Evolutionary conservation across 2,888 invertebrate species (phyloP).

Genomic region (Drosophila antonietae): DNA sequence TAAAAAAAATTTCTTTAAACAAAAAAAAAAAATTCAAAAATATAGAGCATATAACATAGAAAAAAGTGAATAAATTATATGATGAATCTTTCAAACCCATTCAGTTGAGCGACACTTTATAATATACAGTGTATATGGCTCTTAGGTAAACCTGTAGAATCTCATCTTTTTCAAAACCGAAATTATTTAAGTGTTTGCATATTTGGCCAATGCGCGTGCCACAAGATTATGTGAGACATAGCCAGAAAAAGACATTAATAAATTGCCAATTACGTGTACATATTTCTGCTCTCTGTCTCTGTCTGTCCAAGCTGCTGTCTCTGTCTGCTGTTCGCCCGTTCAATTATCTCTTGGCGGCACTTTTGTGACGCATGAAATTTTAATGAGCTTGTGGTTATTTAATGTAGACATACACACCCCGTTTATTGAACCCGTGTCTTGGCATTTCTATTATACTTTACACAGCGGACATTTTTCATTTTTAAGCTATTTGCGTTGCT

Average conservation of each 20-base stretch:
- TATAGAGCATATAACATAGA: too few species aligned
- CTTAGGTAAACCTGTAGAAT: not conserved
- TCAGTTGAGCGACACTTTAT: too few species aligned
- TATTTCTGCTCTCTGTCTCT: not conserved
- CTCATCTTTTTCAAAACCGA: not conserved
- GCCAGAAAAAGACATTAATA: constrained; percentile 1
- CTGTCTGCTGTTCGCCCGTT: not conserved
- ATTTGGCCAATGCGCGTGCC: constrained; percentile 18
- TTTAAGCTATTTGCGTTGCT: not conserved
- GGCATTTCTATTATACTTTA: constrained; percentile 36
- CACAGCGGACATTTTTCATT: not conserved
- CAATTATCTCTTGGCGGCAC: constrained; percentile 5
- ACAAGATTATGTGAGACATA: not conserved
- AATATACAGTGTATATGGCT: not conserved
- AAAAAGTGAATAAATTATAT: too few species aligned
- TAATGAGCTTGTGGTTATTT: constrained; percentile 36
- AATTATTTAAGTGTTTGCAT: not conserved
- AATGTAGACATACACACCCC: constrained; percentile 47
- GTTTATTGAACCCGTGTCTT: constrained; percentile 52
- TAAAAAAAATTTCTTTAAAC: too few species aligned
- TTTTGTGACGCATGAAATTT: constrained; percentile 26
- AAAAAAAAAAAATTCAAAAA: too few species aligned
- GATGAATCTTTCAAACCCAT: too few species aligned
- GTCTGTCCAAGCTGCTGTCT: constrained; percentile 1
- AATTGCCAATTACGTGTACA: constrained; percentile 23